A percentile compares a stretch with the other conserved stretches of the same genome.
phyloP scores from a whole-genome alignment of 1,140 invertebrate genomes.

The Agraylea sexmaculata region DNA sequence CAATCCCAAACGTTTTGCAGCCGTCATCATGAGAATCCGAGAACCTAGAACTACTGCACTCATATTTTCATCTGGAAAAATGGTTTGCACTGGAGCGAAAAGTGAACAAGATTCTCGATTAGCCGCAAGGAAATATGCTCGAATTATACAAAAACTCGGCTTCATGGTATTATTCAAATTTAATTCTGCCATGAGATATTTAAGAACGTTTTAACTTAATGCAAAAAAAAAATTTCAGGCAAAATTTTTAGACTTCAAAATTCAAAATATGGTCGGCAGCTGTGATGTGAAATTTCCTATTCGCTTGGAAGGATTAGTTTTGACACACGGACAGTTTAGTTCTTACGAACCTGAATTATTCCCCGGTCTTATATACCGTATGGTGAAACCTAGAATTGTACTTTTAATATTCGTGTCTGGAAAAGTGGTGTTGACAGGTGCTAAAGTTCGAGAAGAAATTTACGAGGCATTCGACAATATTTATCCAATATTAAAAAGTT shows the following conservation, averaged over 20 bases:
- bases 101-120: slow-evolving; percentile 95
- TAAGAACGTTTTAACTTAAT: not conserved
- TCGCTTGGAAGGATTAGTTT: slow-evolving; percentile 88
- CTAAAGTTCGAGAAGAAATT: slow-evolving; percentile 95
- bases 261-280: slow-evolving; percentile 99
- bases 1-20: slow-evolving; percentile 99
- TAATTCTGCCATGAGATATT: slow-evolving; percentile 4
- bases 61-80: slow-evolving; percentile 99
- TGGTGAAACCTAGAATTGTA: slow-evolving; percentile 99
- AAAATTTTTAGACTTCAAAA: slow-evolving; percentile 99
- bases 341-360: slow-evolving; percentile 92
- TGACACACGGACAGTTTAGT: slow-evolving; percentile 96
- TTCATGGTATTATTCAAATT: slow-evolving; percentile 56
- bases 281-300: slow-evolving; percentile 99
- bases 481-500: slow-evolving; percentile 98
- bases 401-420: slow-evolving; percentile 98
- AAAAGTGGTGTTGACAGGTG: slow-evolving; percentile 96
- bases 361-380: slow-evolving; percentile 97
- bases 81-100: slow-evolving; percentile 99
- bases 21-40: slow-evolving; percentile 98
- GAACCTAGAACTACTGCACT: slow-evolving; percentile 97
- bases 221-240: slow-evolving; percentile 51
- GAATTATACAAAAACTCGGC: slow-evolving; percentile 98
- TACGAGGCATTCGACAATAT: slow-evolving; percentile 99
- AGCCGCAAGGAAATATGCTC: slow-evolving; percentile 95